A percentile compares a stretch with the other conserved stretches of the same genome.
phyloP scores from a whole-genome alignment of 1,140 invertebrate genomes.

The Drosophila santomea region DNA sequence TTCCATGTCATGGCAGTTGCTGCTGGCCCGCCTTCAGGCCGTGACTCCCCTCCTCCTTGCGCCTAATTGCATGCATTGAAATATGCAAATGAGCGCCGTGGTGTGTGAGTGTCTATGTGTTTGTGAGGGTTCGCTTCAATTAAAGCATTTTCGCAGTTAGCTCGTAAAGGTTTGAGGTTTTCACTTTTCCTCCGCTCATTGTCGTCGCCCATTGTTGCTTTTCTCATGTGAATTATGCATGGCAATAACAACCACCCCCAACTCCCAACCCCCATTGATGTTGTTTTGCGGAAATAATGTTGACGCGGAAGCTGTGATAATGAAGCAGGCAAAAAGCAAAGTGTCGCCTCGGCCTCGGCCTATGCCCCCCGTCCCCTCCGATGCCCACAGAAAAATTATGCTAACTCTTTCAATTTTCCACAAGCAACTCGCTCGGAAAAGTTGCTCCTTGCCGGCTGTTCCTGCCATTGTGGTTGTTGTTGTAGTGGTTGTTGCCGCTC shows the following conservation, averaged over 20 bases:
- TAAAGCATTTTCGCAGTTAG: constrained; percentile 75
- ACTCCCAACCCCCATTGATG: not conserved
- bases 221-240: constrained; percentile 84
- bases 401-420: constrained; percentile 78
- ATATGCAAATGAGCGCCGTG: constrained; percentile 71
- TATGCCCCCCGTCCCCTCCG: constrained; percentile 4
- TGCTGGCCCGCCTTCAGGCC: not conserved
- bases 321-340: constrained; percentile 73
- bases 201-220: constrained; percentile 77
- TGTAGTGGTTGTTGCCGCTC: constrained; percentile 61
- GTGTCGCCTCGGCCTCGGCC: constrained; percentile 65
- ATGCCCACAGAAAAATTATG: constrained; percentile 59
- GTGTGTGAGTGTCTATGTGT: constrained; percentile 5
- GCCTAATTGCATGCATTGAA: constrained; percentile 82
- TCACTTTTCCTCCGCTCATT: constrained; percentile 67
- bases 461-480: constrained; percentile 11
- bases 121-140: constrained; percentile 58
- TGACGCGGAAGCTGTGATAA: constrained; percentile 84
- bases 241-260: constrained; percentile 43
- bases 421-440: constrained; percentile 58
- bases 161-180: constrained; percentile 62
- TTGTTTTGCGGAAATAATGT: constrained; percentile 74
- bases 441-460: constrained; percentile 44
- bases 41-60: constrained; percentile 7
- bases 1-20: constrained; percentile 56